phyloP scores from a whole-genome alignment of 2,797 vertebrate genomes.

The Arremon brunneinucha region DNA sequence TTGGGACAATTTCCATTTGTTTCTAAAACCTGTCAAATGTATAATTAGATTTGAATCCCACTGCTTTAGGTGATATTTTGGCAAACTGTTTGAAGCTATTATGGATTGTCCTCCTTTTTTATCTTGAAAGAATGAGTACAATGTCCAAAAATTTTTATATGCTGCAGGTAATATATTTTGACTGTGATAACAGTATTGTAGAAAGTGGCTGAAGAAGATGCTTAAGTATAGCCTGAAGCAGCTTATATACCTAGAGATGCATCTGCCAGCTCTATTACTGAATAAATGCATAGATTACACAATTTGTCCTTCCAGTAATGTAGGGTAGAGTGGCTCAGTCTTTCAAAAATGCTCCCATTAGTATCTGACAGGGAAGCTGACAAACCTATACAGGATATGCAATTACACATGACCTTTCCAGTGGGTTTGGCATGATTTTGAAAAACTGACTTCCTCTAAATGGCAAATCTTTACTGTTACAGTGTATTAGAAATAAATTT shows the following conservation, averaged over 20 bases:
- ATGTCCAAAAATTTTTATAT: background rate
- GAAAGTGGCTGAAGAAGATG: background rate
- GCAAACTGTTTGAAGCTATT: conserved; percentile 8
- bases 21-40: conserved; percentile 16
- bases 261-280: background rate
- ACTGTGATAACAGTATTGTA: background rate
- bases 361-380: background rate
- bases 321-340: background rate
- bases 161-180: background rate
- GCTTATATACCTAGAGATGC: background rate
- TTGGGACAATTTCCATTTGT: conserved; percentile 10
- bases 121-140: background rate
- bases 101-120: background rate
- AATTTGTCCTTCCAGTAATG: background rate
- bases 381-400: background rate
- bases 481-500: background rate
- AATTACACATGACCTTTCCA: background rate
- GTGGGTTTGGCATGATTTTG: background rate
- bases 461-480: background rate
- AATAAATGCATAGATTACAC: background rate
- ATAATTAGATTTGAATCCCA: conserved; percentile 11
- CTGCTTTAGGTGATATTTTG: conserved; percentile 34
- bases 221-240: background rate
- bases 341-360: background rate
- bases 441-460: background rate